Evolutionary conservation across 2,888 invertebrate genomes (phyloP), one percentile per base, ranked within the genome.

Genomic region (Apocheima hispidaria): DNA sequence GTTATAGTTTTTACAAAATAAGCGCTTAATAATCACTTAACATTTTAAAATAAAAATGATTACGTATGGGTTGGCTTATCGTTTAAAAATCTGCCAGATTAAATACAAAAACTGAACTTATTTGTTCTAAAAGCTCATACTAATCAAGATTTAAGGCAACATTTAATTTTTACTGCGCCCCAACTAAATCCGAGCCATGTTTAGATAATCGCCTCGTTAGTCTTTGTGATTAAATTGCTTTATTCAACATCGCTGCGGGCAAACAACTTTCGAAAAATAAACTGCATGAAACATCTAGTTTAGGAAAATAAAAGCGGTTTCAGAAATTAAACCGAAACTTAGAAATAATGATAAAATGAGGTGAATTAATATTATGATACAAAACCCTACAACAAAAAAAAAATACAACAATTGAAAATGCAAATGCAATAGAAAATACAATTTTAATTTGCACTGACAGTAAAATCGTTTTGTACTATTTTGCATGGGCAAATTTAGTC

Each of bases 121-220:
- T 16, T 38, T 36, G 28, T 16, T n/a, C 20, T 26, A 0, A 33
- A 16, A 38, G 49, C 38, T 41, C 36, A 23, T 12, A 21, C 52
- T 50, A 61, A 57, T 38, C 43, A 55, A 60, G 50, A 55, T 60
- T 55, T 53, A 54, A 44, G 33, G 35, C 21, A 55, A 48, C 36
- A 48, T 60, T 62, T 56, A 60, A 60, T 58, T 61, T 62, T 60
- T 65, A 53, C 60, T 60, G 36, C 53, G 21, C 30, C 46, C 35
- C 12, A 59, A 51, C 59, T 64, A 60, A 60, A 49, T 36, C 60
- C 55, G 18, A 46, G 49, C 49, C 58, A 50, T 65, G 65, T 63
- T 58, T 58, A 58, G 63, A 56, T 65, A 67, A 67, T 63, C 62
- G 40, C 57, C 52, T 63, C 67, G 63, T 67, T 67, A 65, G 60